A percentile compares a stretch with the other conserved stretches of the same genome.
Conservation (phyloP, 2,888 invertebrate genomes). For the Hypsopygia costalis region DNA sequence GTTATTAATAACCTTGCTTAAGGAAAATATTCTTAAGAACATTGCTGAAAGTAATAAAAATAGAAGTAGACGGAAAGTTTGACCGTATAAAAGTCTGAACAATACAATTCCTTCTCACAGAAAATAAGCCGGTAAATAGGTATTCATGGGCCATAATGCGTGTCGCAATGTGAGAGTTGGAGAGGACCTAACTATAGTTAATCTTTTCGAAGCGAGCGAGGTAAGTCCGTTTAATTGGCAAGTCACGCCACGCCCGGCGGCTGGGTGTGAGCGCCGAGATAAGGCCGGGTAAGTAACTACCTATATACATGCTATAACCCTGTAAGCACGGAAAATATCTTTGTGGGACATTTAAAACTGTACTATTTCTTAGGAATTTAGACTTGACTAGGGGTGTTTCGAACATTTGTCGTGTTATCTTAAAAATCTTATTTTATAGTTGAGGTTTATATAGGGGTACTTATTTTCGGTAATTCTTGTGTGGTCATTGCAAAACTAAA, state of each 20-base stretch:
- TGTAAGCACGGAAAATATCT: background rate
- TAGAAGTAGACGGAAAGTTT: background rate
- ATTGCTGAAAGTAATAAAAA: too few relatives aligned
- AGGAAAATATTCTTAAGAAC: too few relatives aligned
- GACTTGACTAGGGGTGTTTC: background rate
- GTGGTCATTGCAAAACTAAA: too few relatives aligned
- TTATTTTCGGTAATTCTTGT: too few relatives aligned
- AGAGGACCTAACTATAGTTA: background rate
- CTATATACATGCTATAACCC: constrained; percentile 19
- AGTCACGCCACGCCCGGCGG: constrained; percentile 28
- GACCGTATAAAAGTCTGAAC: background rate
- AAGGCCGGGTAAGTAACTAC: constrained; percentile 24
- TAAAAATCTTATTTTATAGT: too few relatives aligned
- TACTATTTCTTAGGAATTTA: background rate
- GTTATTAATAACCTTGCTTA: too few relatives aligned
- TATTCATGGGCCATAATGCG: background rate
- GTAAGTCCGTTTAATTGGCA: constrained; percentile 32
- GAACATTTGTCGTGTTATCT: too few relatives aligned
- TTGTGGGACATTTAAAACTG: background rate
- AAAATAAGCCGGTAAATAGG: constrained; percentile 1
- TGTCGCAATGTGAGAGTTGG: constrained; percentile 1
- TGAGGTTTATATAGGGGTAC: too few relatives aligned
- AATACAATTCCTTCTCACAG: background rate
- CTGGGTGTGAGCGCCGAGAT: constrained; percentile 23
- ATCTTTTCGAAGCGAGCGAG: constrained; percentile 9